Percentiles rank a stretch among this genome's conserved stretches.
phyloP scores from a whole-genome alignment of 2,797 vertebrate species.

The Danio choprae region DNA sequence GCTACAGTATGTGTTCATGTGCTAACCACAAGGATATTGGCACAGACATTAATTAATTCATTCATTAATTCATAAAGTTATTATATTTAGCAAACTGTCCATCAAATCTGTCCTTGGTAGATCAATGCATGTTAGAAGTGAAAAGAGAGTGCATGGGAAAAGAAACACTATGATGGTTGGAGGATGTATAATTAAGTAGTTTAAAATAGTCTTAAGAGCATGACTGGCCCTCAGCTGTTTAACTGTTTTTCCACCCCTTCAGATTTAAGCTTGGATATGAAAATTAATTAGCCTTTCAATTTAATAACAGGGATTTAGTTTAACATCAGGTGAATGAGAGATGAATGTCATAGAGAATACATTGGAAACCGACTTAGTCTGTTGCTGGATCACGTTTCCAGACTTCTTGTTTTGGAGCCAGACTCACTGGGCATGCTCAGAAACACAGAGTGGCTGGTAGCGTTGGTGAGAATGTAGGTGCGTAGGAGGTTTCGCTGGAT shows the following conservation, averaged over 20 bases:
- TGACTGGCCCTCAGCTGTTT: conserved; percentile 1
- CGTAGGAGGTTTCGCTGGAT: conserved; percentile 12
- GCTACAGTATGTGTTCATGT: no score
- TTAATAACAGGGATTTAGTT: background rate
- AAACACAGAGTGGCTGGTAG: conserved; percentile 26
- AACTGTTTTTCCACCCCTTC: conserved; percentile 8
- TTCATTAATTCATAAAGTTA: background rate
- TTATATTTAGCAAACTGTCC: background rate
- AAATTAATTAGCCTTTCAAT: background rate
- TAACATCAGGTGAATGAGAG: background rate
- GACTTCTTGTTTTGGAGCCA: conserved; percentile 21
- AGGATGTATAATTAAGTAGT: conserved; percentile 30
- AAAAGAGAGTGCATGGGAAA: background rate
- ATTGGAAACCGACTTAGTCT: background rate
- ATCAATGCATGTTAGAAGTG: background rate
- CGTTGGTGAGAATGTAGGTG: conserved; percentile 13
- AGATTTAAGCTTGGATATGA: conserved; percentile 7
- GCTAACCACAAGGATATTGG: no score
- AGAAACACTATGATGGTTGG: background rate
- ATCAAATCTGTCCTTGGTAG: background rate
- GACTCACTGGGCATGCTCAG: conserved; percentile 51
- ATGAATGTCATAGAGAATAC: background rate
- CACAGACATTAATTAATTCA: background rate
- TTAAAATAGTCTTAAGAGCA: conserved; percentile 26
- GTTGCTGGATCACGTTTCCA: conserved; percentile 10